These are phyloP conservation scores for Brachionus angularis DNA, from an alignment of 1,140 invertebrate genomes.

Conservation along the genomic window DNA sequence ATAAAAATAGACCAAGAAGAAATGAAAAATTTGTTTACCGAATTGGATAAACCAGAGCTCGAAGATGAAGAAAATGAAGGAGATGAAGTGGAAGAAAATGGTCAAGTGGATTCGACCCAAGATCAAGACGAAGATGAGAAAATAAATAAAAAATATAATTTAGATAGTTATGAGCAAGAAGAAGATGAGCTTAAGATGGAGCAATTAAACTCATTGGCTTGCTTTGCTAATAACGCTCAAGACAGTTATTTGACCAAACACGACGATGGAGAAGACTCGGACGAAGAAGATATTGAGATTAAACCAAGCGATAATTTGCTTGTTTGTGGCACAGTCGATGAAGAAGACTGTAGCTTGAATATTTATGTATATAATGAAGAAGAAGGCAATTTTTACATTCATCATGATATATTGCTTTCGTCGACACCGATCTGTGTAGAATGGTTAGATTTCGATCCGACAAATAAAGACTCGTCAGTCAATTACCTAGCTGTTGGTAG, in stretches of 20 bases:
- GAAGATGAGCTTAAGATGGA: conserved; percentile 30
- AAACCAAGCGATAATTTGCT: conserved; percentile 26
- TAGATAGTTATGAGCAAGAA: background rate
- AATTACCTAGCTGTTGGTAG: conserved; percentile 40
- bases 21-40: conserved; percentile 27
- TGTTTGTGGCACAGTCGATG: conserved; percentile 24
- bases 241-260: conserved; percentile 4
- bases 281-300: conserved; percentile 34
- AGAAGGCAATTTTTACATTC: conserved; percentile 40
- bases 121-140: background rate
- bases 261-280: conserved; percentile 43
- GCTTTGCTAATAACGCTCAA: background rate
- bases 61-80: conserved; percentile 4
- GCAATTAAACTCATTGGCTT: conserved; percentile 12
- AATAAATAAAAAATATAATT: background rate
- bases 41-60: background rate
- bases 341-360: conserved; percentile 23
- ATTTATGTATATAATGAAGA: conserved; percentile 41
- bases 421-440: conserved; percentile 21
- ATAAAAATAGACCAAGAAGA: conserved; percentile 36
- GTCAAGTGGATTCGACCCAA: background rate
- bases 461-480: conserved; percentile 3
- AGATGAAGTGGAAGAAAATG: background rate
- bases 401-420: conserved; percentile 40
- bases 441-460: conserved; percentile 35